Conservation (phyloP, 2,113 vertebrate species). For the Azemiops feae region DNA sequence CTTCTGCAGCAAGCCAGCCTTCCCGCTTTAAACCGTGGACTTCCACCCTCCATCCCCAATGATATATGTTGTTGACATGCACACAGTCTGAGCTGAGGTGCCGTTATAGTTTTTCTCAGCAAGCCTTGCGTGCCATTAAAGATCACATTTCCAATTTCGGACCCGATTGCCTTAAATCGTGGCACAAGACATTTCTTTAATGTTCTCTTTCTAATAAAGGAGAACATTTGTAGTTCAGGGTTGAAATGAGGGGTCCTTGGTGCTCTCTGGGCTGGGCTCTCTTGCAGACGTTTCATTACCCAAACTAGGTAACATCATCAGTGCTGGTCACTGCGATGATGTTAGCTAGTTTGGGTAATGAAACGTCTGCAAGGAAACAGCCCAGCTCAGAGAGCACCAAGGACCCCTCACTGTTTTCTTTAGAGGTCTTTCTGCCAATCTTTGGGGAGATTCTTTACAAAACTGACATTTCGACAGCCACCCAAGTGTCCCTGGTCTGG, state of each 20-base stretch:
- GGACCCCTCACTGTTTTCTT: not conserved
- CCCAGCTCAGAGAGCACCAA: too few relatives aligned
- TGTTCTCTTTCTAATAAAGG: not conserved
- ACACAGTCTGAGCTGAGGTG: not conserved
- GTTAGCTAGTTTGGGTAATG: too few relatives aligned
- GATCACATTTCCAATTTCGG: not conserved
- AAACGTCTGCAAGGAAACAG: too few relatives aligned
- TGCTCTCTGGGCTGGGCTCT: too few relatives aligned
- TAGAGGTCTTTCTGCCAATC: not conserved
- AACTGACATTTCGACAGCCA: not conserved
- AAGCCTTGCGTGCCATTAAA: not conserved
- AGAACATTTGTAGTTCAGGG: too few relatives aligned
- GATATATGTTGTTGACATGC: too few relatives aligned
- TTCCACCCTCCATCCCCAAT: not conserved
- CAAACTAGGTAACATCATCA: too few relatives aligned
- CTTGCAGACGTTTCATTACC: too few relatives aligned
- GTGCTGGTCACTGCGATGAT: too few relatives aligned
- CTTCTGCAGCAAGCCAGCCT: not conserved
- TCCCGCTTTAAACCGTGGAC: not conserved
- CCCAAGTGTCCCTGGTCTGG: not conserved
- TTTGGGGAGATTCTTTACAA: not conserved
- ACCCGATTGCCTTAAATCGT: not conserved
- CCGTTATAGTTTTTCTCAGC: not conserved
- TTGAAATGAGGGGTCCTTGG: too few relatives aligned
- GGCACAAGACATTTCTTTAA: not conserved